These are phyloP conservation scores for Drosophila mimetica DNA, from an alignment of 2,888 invertebrate species.

Conservation along the genomic window DNA sequence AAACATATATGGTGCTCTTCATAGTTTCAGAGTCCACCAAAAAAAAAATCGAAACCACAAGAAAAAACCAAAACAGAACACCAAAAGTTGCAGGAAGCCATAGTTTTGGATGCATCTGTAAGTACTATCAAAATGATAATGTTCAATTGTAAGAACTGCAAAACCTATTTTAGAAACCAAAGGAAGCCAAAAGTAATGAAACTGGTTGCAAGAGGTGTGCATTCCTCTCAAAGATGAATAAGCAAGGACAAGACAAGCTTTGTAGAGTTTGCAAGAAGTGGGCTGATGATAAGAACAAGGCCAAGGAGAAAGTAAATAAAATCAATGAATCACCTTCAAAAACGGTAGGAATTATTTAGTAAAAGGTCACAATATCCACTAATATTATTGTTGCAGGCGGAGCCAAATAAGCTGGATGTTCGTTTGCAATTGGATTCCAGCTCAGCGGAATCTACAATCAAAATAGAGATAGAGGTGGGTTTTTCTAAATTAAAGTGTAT, in stretches of 20 bases:
- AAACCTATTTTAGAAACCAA: neutral
- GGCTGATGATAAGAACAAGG: constrained; percentile 1
- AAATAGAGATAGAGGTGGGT: constrained; percentile 12
- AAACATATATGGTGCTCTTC: neutral
- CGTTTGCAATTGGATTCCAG: neutral
- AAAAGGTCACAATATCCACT: neutral
- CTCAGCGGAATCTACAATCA: neutral
- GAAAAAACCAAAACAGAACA: neutral
- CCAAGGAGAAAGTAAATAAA: neutral
- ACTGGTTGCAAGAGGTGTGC: constrained; percentile 6
- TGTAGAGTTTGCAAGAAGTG: constrained; percentile 15
- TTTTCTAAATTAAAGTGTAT: too few relatives aligned
- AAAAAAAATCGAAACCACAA: too few relatives aligned
- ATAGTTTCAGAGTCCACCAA: neutral
- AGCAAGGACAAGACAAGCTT: neutral
- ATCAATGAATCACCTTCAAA: neutral
- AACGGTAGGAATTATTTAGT: neutral
- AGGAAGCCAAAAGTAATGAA: too few relatives aligned
- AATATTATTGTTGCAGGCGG: neutral
- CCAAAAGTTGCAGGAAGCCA: neutral
- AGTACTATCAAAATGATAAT: neutral
- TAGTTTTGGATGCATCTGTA: neutral
- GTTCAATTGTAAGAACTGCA: neutral
- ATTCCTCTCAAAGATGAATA: neutral
- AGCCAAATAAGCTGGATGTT: neutral